Base-by-base conservation (phyloP, 2,888 invertebrate genomes). In the Sclerodermus sp. region DNA sequence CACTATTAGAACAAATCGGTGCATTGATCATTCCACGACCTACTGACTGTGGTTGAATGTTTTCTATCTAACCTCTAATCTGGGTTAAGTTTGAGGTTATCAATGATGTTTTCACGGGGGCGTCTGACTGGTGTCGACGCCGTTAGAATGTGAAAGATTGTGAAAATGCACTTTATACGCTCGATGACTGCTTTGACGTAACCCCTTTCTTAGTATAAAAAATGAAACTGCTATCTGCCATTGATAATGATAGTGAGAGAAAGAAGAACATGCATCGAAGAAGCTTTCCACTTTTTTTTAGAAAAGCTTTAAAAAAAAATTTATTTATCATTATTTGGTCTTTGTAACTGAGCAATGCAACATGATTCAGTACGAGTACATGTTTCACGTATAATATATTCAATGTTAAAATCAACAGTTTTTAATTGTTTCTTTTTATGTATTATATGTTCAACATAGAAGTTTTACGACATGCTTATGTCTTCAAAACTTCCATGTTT, bases 11-110 rank as follows among this genome's bases (percentile, higher is more conserved):
- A 34, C 14, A 13, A 14, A 34, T 34, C 34, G 34, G 4, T 13
- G 12, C 6, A 6, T 4, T 10, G 34, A 34, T 34, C 34, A 14
- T 34, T 12, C 5, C 14, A 10, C 14, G 34, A 34, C 14, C 34
- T 34, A 34, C 10, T 34, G 34, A 34, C 34, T 34, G 14, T 34
- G 14, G 12, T 10, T 13, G 34, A 12, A 4, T 12, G 14, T 14
- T 34, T 12, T 3, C 3, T 10, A 10, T 34, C 34, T 34, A 14
- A 14, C 34, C 6, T 34, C 8, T 23, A 23, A 34, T 38, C 16
- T 38, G 17, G 38, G 38, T 38, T 38, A 38, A 38, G 38, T 38
- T 38, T 38, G 38, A 38, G 38, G 38, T 38, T 38, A 38, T 38
- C 38, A 15, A 16, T 6, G 15, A 38, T 16, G 38, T 38, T 38